These are phyloP conservation scores for Zeuzera pyrina DNA, from an alignment of 2,888 invertebrate genomes.

Conservation along the genomic window DNA sequence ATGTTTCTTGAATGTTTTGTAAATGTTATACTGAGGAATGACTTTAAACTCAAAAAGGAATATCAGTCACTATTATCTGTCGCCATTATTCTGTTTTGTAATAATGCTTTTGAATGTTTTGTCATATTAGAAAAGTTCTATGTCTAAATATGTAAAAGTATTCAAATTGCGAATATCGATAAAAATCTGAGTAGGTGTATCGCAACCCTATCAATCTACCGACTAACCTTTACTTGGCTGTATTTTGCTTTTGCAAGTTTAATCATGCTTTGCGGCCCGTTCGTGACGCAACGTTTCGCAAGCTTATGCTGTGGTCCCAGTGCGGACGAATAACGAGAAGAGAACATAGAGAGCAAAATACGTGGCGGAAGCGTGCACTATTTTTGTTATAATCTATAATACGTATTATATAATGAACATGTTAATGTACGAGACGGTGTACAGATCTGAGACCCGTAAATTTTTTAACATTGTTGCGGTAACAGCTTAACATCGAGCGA, in stretches of 20 bases:
- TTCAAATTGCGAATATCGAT: not conserved
- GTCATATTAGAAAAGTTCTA: conserved; percentile 1
- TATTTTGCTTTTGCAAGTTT: conserved; percentile 71
- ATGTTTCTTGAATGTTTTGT: not conserved
- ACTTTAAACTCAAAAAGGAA: not conserved
- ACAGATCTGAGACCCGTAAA: no score
- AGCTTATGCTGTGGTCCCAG: no score
- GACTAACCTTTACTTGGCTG: conserved; percentile 64
- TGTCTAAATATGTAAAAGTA: not conserved
- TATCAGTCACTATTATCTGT: not conserved
- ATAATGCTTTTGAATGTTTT: not conserved
- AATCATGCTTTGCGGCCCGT: conserved; percentile 60
- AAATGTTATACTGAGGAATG: not conserved
- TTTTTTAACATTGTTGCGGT: no score
- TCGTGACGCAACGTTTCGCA: conserved; percentile 71
- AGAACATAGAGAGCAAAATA: no score
- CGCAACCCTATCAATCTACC: conserved; percentile 3
- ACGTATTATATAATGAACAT: no score
- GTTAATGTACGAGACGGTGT: no score
- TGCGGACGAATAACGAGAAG: no score
- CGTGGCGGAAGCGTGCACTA: no score
- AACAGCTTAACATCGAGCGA: no score
- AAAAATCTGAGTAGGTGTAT: not conserved
- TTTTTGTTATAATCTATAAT: no score
- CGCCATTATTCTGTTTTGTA: not conserved